phyloP scores from a whole-genome alignment of 2,888 invertebrate species.

The Troglohyphantes excavatus region DNA sequence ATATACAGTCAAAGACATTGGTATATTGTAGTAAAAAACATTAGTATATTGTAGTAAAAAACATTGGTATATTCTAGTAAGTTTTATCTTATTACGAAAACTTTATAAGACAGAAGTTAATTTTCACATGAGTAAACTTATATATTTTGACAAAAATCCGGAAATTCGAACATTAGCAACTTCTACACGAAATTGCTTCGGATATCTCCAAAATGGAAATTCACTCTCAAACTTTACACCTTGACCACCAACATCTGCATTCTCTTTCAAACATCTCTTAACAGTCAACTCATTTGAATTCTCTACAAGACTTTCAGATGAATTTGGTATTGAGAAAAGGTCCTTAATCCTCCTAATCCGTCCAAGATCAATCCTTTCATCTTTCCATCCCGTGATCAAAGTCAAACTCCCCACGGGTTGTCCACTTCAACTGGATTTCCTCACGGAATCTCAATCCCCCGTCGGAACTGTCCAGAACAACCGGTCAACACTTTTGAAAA shows the following conservation, averaged over 20 bases:
- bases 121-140: too few relatives aligned
- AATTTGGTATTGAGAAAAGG: background rate
- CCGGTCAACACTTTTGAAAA: constrained; percentile 27
- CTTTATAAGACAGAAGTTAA: too few relatives aligned
- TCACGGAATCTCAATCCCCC: background rate
- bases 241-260: background rate
- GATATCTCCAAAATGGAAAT: background rate
- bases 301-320: background rate
- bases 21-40: too few relatives aligned
- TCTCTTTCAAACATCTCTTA: background rate
- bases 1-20: too few relatives aligned
- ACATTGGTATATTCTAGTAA: too few relatives aligned
- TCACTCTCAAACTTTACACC: background rate
- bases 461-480: constrained; percentile 7
- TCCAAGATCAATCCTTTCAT: background rate
- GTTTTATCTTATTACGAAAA: too few relatives aligned
- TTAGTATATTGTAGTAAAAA: too few relatives aligned
- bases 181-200: too few relatives aligned
- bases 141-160: too few relatives aligned
- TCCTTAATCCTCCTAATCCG: background rate
- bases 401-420: constrained; percentile 4
- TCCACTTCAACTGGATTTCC: constrained; percentile 38
- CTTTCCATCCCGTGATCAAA: background rate
- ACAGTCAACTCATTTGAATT: background rate
- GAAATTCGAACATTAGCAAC: too few relatives aligned